phyloP scores from a whole-genome alignment of 2,888 invertebrate genomes.

The Electrophaes corylata region DNA sequence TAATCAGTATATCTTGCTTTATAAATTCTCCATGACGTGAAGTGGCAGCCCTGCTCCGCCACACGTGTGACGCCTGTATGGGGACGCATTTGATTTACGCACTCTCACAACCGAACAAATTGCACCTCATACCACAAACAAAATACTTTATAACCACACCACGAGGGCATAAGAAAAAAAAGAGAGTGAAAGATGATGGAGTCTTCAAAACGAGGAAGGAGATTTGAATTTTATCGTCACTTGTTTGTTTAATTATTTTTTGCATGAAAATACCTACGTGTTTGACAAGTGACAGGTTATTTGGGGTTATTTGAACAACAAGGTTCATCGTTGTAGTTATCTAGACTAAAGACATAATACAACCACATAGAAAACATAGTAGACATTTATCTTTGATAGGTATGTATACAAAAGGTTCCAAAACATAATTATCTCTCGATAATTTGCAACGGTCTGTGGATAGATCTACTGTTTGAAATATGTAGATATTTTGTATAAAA shows the following conservation, averaged over 20 bases:
- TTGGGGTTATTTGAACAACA: too few relatives aligned
- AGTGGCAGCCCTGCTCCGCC: slow-evolving; percentile 42
- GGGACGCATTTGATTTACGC: slow-evolving; percentile 72
- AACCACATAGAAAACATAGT: too few relatives aligned
- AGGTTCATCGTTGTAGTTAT: too few relatives aligned
- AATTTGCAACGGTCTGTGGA: too few relatives aligned
- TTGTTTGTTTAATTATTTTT: background rate
- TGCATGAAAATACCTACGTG: too few relatives aligned
- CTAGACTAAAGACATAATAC: too few relatives aligned
- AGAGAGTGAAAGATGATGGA: slow-evolving; percentile 9
- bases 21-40: slow-evolving; percentile 13
- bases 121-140: slow-evolving; percentile 59
- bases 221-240: background rate
- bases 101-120: slow-evolving; percentile 62
- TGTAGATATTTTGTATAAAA: too few relatives aligned
- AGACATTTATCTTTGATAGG: too few relatives aligned
- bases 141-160: slow-evolving; percentile 52
- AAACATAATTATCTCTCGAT: too few relatives aligned
- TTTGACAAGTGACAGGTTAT: too few relatives aligned
- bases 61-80: slow-evolving; percentile 62
- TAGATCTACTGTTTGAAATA: too few relatives aligned
- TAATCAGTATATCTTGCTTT: slow-evolving; percentile 24
- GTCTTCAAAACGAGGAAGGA: slow-evolving; percentile 1
- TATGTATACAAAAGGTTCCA: too few relatives aligned
- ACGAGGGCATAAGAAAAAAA: slow-evolving; percentile 16